These are phyloP conservation scores for Clarias laeviceps DNA, from an alignment of 2,797 vertebrate species.

Conservation along the genomic window DNA sequence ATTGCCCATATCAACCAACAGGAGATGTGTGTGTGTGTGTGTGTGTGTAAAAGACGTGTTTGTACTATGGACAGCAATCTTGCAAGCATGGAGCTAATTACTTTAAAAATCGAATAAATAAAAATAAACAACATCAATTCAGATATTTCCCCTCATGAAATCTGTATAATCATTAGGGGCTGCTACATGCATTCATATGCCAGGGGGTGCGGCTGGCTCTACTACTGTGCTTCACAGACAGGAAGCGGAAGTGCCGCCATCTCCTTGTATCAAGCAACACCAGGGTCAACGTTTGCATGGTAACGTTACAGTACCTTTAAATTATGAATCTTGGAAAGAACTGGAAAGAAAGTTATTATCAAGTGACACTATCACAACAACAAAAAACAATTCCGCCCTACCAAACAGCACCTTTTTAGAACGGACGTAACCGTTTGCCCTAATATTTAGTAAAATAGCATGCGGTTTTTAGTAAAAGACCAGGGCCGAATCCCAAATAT, in stretches of 20 bases:
- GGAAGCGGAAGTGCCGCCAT: slow-evolving; percentile 86
- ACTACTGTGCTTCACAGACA: slow-evolving; percentile 61
- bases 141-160: too few relatives aligned
- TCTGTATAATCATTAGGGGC: too few relatives aligned
- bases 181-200: neutral
- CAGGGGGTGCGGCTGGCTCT: slow-evolving; percentile 68
- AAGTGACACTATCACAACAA: neutral
- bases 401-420: neutral
- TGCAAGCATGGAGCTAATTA: neutral
- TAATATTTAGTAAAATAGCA: slow-evolving; percentile 6
- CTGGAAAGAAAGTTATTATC: slow-evolving; percentile 38
- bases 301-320: slow-evolving; percentile 33
- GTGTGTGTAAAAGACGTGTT: neutral
- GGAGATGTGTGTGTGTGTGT: neutral
- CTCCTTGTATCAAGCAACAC: slow-evolving; percentile 77
- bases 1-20: neutral
- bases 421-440: neutral
- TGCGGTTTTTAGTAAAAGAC: neutral
- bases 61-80: neutral
- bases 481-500: neutral
- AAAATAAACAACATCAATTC: neutral
- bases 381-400: neutral
- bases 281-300: slow-evolving; percentile 72
- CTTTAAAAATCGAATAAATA: neutral
- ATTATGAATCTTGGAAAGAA: slow-evolving; percentile 20